Evolutionary conservation across 1,140 invertebrate genomes (phyloP).

Genomic region (Rhyacophila brunnea): DNA sequence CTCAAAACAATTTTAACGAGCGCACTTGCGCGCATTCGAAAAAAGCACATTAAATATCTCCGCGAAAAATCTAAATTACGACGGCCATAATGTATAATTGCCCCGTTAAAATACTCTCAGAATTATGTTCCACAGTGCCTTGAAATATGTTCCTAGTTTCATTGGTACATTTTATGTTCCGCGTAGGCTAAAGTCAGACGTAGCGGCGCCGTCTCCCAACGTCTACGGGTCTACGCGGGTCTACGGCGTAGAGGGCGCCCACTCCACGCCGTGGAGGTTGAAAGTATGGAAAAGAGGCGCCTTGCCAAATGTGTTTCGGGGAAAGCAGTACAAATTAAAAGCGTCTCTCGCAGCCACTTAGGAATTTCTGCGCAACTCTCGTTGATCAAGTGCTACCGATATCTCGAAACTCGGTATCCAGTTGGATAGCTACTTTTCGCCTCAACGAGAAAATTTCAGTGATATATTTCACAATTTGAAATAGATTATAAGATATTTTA

Average conservation of each 20-base stretch:
- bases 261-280: neutral
- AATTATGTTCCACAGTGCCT: conserved; percentile 1
- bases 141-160: neutral
- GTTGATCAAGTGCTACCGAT: too few species aligned
- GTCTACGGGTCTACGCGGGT: too few species aligned
- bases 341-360: neutral
- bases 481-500: too few species aligned
- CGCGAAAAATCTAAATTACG: conserved; percentile 1
- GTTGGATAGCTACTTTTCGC: too few species aligned
- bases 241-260: too few species aligned
- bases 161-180: too few species aligned
- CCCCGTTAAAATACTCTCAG: conserved; percentile 3
- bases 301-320: conserved; percentile 9
- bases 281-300: neutral
- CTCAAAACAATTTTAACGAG: conserved; percentile 1
- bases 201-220: conserved; percentile 7
- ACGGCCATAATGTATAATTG: conserved; percentile 4
- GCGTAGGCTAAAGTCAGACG: conserved; percentile 2
- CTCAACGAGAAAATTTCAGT: too few species aligned
- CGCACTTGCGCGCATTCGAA: too few species aligned
- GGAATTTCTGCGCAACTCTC: too few species aligned
- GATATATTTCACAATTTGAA: too few species aligned
- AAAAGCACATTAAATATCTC: too few species aligned
- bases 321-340: conserved; percentile 14
- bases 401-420: too few species aligned